phyloP scores from a whole-genome alignment of 2,888 invertebrate species.

The Poecilus cupreus region DNA sequence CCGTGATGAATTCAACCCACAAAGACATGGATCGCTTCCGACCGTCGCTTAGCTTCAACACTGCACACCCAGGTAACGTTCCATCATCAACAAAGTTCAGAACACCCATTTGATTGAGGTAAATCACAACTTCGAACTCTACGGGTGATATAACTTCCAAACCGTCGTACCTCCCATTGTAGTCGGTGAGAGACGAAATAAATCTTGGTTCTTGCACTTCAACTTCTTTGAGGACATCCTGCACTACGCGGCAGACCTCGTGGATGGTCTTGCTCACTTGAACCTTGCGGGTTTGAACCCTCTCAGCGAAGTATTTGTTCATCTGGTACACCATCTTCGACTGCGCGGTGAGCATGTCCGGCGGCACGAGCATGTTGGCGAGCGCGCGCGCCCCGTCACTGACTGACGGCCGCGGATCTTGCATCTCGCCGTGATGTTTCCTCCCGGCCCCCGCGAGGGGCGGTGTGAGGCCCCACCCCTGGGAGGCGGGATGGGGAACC shows the following conservation, averaged over 20 bases:
- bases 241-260: constrained; percentile 93
- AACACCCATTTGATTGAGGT: constrained; percentile 98
- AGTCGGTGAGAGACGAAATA: constrained; percentile 92
- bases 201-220: constrained; percentile 96
- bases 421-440: constrained; percentile 18
- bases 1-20: constrained; percentile 98
- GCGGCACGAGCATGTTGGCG: constrained; percentile 86
- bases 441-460: constrained; percentile 1
- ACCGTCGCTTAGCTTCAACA: constrained; percentile 94
- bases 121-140: constrained; percentile 95
- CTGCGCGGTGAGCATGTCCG: constrained; percentile 95
- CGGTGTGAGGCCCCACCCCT: constrained; percentile 25
- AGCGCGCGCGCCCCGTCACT: constrained; percentile 29
- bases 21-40: constrained; percentile 97
- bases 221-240: constrained; percentile 95
- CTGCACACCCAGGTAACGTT: constrained; percentile 93
- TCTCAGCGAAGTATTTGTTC: constrained; percentile 94
- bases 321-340: constrained; percentile 96
- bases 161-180: constrained; percentile 94
- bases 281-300: constrained; percentile 90
- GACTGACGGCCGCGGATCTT: constrained; percentile 33
- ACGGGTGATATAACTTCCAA: constrained; percentile 93
- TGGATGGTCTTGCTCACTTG: constrained; percentile 91
- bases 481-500: background rate
- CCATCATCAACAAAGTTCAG: constrained; percentile 98